Evolutionary conservation across 1,140 invertebrate genomes (phyloP), one percentile per base, ranked within the genome.

Genomic region (Andrena cerasifolii): DNA sequence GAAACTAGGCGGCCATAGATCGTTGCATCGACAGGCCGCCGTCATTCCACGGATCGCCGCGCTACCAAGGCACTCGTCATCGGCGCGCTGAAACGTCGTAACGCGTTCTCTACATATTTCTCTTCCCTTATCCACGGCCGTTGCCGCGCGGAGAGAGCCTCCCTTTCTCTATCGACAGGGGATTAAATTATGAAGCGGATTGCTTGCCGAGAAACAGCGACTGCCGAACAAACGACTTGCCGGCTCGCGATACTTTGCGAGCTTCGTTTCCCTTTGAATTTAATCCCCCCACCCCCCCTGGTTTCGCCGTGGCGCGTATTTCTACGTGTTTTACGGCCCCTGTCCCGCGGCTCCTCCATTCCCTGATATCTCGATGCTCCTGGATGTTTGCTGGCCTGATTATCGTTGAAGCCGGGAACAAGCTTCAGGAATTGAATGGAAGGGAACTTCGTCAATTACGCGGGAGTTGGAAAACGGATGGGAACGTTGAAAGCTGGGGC

Each of bases 131-230:
- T 40, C 36, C 36, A 10, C 10, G 36, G 36, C 10, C 10, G 36
- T 40, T 28, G 8, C 10, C 16, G 40, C 28, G 18, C 12, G 18
- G 7, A 65, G 6, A 18, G 26, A 0, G 21, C 4, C 12, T 5
- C 14, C 18, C 28, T 56, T 14, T n/a, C 5, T 3, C 10, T 24
- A 58, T 71, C 54, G 53, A 31, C 28, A 0, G 16, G 6, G 28
- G 45, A 71, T 71, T 71, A 63, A 18, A 58, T 67, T 75, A 75
- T 49, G 28, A 75, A 67, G 40, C 16, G 36, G 73, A 75, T 58
- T 67, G 28, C 40, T 24, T 33, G 0, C 18, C 16, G 36, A 26
- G 10, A 14, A 21, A 21, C 36, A 14, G 3, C 10, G 33, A 47
- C 26, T 47, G 28, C 0, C 7, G 28, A 33, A 63, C 59, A 65